Evolutionary conservation across 2,888 invertebrate genomes (phyloP).

Genomic region (Andrena chrysosceles): DNA sequence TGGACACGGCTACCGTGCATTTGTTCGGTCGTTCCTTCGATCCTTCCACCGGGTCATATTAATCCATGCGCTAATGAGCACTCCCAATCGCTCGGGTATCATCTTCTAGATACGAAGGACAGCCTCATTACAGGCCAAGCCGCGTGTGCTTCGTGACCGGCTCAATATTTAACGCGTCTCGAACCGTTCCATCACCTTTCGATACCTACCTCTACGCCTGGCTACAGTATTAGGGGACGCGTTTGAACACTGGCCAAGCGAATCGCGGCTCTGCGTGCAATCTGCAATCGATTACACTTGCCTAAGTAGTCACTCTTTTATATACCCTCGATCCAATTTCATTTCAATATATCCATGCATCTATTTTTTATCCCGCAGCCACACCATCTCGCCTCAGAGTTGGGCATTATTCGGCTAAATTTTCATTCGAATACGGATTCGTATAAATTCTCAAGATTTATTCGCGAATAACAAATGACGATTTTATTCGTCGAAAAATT

Average conservation of each 20-base stretch:
- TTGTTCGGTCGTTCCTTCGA: constrained; percentile 75
- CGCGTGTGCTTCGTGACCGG: constrained; percentile 68
- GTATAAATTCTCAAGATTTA: too few relatives aligned
- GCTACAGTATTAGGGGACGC: constrained; percentile 47
- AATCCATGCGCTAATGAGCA: constrained; percentile 83
- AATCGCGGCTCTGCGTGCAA: neutral
- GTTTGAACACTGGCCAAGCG: neutral
- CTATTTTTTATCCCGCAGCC: too few relatives aligned
- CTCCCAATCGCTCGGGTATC: constrained; percentile 68
- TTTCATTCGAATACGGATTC: too few relatives aligned
- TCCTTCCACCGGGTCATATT: constrained; percentile 80
- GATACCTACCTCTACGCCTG: constrained; percentile 76
- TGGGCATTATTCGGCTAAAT: too few relatives aligned
- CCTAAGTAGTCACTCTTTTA: neutral
- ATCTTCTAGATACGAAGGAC: constrained; percentile 66
- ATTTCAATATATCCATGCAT: too few relatives aligned
- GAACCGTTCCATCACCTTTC: constrained; percentile 78
- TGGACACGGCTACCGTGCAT: constrained; percentile 76
- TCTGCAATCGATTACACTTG: constrained; percentile 21
- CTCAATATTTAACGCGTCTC: constrained; percentile 81
- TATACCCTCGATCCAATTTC: too few relatives aligned
- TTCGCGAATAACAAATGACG: too few relatives aligned
- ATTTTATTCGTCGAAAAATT: too few relatives aligned
- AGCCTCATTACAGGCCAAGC: constrained; percentile 68
- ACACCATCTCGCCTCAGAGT: too few relatives aligned